Evolutionary conservation across 2,888 invertebrate species (phyloP).

Genomic region (Andrena fulva): DNA sequence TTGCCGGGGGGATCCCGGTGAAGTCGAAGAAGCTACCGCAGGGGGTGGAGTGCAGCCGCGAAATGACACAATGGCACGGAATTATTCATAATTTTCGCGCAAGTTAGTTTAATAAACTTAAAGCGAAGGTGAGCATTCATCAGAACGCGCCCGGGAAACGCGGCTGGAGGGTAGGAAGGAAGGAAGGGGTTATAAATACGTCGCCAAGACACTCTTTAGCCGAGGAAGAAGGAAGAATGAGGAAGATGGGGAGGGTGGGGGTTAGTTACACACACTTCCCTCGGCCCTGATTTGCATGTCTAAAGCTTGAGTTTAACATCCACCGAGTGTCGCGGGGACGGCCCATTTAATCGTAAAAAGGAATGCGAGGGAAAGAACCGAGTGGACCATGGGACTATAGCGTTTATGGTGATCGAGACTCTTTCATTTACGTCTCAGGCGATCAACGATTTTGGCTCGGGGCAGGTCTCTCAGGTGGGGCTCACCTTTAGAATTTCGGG

Average conservation of each 20-base stretch:
- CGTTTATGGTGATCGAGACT: conserved; percentile 20
- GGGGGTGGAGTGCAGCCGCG: conserved; percentile 18
- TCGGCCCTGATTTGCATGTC: conserved; percentile 81
- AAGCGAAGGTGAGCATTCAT: conserved; percentile 77
- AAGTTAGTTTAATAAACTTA: conserved; percentile 79
- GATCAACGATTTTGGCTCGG: conserved; percentile 18
- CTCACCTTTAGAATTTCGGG: not conserved
- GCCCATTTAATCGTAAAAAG: conserved; percentile 66
- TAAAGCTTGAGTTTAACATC: conserved; percentile 79
- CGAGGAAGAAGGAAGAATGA: conserved; percentile 47
- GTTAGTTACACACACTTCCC: conserved; percentile 78
- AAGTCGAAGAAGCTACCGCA: conserved; percentile 42
- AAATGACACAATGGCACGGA: conserved; percentile 64
- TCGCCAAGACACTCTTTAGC: conserved; percentile 78
- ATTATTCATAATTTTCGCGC: conserved; percentile 76
- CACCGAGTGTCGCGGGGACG: conserved; percentile 62
- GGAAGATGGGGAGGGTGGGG: conserved; percentile 61
- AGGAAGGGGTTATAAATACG: conserved; percentile 83
- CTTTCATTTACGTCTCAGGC: conserved; percentile 12
- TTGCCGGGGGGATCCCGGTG: conserved; percentile 11
- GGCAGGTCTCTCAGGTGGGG: conserved; percentile 2
- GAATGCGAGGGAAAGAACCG: conserved; percentile 10
- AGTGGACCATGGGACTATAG: conserved; percentile 27
- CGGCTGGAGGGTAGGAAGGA: conserved; percentile 73
- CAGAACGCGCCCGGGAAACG: conserved; percentile 73